These are phyloP conservation scores for Fregata magnificens DNA, from an alignment of 2,113 vertebrate species.

Conservation along the genomic window DNA sequence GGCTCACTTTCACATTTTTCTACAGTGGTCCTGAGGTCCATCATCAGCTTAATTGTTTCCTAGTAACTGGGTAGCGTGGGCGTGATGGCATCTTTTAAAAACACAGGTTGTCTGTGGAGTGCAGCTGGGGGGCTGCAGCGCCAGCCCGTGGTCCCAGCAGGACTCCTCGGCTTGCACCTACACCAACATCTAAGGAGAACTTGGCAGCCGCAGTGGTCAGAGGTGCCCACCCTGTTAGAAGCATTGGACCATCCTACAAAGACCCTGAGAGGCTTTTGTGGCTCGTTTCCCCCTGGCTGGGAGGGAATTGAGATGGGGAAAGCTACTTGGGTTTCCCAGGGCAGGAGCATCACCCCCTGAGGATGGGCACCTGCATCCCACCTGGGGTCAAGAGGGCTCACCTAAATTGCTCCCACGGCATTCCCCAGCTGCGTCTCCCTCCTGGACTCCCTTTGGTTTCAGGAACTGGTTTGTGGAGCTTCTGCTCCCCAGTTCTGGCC, in stretches of 20 bases:
- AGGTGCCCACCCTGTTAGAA: neutral
- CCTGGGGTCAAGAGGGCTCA: neutral
- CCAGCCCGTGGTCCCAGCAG: neutral
- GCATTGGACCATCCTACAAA: neutral
- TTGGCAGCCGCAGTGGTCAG: fast-evolving
- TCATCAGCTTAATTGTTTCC: neutral
- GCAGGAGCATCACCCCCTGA: neutral
- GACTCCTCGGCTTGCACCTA: neutral
- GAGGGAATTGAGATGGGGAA: neutral
- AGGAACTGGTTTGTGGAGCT: neutral
- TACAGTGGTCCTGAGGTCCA: neutral
- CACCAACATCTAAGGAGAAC: neutral
- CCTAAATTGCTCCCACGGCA: neutral
- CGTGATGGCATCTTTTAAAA: neutral
- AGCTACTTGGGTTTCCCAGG: neutral
- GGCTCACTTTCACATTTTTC: neutral
- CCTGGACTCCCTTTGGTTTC: neutral
- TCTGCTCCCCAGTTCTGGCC: neutral
- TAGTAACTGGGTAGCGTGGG: neutral
- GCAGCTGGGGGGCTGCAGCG: neutral
- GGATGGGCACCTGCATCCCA: fast-evolving
- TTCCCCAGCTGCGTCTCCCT: neutral
- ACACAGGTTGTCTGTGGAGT: neutral
- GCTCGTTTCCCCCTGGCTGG: neutral
- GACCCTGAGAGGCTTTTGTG: neutral